These are phyloP conservation scores for Psittacula echo DNA, from an alignment of 2,797 vertebrate genomes.

Conservation along the genomic window DNA sequence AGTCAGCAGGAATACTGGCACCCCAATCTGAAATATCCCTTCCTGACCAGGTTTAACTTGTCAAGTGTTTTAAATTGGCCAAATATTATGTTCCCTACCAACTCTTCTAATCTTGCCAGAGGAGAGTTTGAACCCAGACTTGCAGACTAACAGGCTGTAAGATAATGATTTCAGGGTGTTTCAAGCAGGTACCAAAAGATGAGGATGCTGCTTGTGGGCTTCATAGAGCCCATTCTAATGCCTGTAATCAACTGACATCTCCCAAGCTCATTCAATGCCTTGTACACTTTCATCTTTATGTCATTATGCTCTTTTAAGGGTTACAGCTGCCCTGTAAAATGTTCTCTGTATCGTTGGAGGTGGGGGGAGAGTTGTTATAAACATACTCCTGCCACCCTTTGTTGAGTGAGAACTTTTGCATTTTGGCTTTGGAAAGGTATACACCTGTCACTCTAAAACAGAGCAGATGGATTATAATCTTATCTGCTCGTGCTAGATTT, in stretches of 20 bases:
- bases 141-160: not conserved
- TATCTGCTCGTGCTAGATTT: constrained; percentile 80
- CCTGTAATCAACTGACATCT: constrained; percentile 37
- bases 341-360: not conserved
- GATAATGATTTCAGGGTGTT: not conserved
- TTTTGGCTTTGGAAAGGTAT: constrained; percentile 77
- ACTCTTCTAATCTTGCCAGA: not conserved
- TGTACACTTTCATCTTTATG: constrained; percentile 9
- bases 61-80: constrained; percentile 7
- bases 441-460: constrained; percentile 84
- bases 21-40: not conserved
- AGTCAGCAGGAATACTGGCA: not conserved
- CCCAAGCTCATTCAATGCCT: not conserved
- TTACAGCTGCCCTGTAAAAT: constrained; percentile 21
- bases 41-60: not conserved
- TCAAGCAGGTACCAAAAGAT: not conserved
- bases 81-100: not conserved
- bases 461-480: constrained; percentile 85
- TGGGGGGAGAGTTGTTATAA: not conserved
- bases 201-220: not conserved
- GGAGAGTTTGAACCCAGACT: not conserved
- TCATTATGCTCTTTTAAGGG: constrained; percentile 23
- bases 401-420: constrained; percentile 57
- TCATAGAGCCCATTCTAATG: not conserved
- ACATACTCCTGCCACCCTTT: constrained; percentile 44